Conservation (phyloP, 2,888 invertebrate species). For the Dryococelus australis region DNA sequence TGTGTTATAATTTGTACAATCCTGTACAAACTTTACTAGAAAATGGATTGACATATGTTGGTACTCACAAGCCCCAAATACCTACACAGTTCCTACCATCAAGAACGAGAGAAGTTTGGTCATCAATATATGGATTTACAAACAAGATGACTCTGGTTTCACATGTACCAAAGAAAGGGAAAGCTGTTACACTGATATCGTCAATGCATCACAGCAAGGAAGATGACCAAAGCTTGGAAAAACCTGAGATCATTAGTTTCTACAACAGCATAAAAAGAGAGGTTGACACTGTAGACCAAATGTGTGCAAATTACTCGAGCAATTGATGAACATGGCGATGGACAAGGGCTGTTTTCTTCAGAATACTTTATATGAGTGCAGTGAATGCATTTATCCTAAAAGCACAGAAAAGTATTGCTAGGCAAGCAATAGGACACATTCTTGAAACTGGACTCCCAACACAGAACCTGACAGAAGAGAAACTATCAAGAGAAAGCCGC, state of each 20-base stretch:
- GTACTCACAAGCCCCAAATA: conserved; percentile 43
- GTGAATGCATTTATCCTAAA: conserved; percentile 13
- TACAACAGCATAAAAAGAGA: conserved; percentile 50
- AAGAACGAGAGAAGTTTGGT: conserved; percentile 42
- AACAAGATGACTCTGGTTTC: conserved; percentile 47
- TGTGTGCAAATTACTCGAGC: conserved; percentile 48
- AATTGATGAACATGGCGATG: conserved; percentile 48
- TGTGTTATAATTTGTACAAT: too few relatives aligned
- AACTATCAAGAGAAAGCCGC: too few relatives aligned
- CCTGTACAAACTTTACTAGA: too few relatives aligned
- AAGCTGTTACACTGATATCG: conserved; percentile 47
- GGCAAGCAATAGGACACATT: too few relatives aligned
- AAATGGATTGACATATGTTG: conserved; percentile 37
- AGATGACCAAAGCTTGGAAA: conserved; percentile 32
- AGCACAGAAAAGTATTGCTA: neutral
- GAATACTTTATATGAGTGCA: conserved; percentile 45
- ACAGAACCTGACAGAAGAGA: too few relatives aligned
- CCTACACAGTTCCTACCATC: conserved; percentile 50
- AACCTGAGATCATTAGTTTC: conserved; percentile 50
- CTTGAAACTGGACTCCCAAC: too few relatives aligned
- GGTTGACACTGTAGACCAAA: conserved; percentile 49
- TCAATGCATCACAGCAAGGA: conserved; percentile 39
- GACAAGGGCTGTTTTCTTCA: conserved; percentile 44
- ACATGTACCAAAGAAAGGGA: conserved; percentile 46
- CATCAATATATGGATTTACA: conserved; percentile 47